Evolutionary conservation across 2,113 vertebrate genomes (phyloP), one percentile per base, ranked within the genome.

Genomic region (Odontesthes bonariensis): DNA sequence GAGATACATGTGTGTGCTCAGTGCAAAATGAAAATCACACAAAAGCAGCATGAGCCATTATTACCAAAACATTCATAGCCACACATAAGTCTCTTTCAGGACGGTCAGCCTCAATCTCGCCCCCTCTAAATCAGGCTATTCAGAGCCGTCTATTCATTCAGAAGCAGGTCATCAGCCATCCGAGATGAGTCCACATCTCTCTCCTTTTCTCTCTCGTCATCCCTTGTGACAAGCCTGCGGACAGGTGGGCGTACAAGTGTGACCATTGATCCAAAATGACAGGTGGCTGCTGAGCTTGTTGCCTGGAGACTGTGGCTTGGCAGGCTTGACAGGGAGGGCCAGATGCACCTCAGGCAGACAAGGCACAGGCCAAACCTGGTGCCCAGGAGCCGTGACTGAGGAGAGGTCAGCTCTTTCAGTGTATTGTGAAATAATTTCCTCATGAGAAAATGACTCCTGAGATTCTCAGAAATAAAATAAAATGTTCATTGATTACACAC

Each of bases 161-260:
- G 64, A 83, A 90, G 86, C 78, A 89, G 88, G 69, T 83, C 88
- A 84, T 85, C 82, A 84, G 73, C 75, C 84, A 76, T 33, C 67
- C 44, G 71, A 59, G 64, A 80, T 82, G 80, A 80, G 53, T 62
- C 20, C 14, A 38, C 23, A 51, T 12, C 49, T 44, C 11, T 59
- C 19, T 40, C 57, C 22, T 63, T 20, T 32, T 27, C 33, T 51
- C 17, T 52, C 47, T 68, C 32, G 1, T 69, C 57, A 75, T 32
- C 20, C 55, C 3, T 8, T 64, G 69, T 80, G 85, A 87, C 76
- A 68, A 71, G 67, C 40, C 75, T 6, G 53, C 55, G 71, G 84
- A 88, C 89, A 91, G 88, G 91, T 91, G 86, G 85, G 77, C 64
- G 76, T 81, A 75, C 89, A 91, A 89, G 86, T 91, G 91, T 73